Base-by-base conservation (phyloP, 35 echinoderm and acorn worm genomes). In the Eucidaris tribuloides region DNA sequence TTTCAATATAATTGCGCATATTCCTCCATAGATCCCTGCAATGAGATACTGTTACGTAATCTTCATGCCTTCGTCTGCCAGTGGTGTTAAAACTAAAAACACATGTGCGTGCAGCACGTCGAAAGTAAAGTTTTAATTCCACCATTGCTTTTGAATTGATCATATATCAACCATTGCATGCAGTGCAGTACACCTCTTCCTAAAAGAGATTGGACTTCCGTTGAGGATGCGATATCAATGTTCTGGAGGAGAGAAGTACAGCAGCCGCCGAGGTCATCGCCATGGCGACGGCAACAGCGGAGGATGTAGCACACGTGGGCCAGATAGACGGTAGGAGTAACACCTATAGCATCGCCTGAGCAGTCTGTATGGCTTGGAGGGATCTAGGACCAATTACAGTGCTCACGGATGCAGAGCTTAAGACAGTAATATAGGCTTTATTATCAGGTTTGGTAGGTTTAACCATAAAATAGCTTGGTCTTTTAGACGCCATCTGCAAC, bases 181-280 rank as follows among this genome's bases (percentile, higher is more conserved):
- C 96, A 99, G 72, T 99, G 87, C 71, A 99, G n/a, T n/a, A n/a
- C 96, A 40, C 79, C 93, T 15, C 93, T 93, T 37, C 45, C 93
- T 1, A 99, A 93, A 55, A 88, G 87, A 62, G 68, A 87, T 45
- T 90, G 96, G n/a, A 41, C 93, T 19, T 84, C 96, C 18, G 43
- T 93, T 11, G 52, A 83, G 43, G 90, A 99, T 56, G 96, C 96
- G 5, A 43, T 99, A n/a, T n/a, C n/a, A 5, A 34, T 34, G 17
- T 90, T 99, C 60, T 99, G 96, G 96, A 87, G 76, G 71, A 55
- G 31, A 13, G 87, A 93, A n/a, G 36, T 99, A 99, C 70, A 83
- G 44, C 46, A 80, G 85, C 15, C 48, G 84, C 4, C 11, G 81
- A 23, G 5, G 34, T 54, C 24, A 57, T 70, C 62, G 77, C 62